Evolutionary conservation across 2,888 invertebrate species (phyloP), one percentile per base, ranked within the genome.

Genomic region (Mythimna vitellina): DNA sequence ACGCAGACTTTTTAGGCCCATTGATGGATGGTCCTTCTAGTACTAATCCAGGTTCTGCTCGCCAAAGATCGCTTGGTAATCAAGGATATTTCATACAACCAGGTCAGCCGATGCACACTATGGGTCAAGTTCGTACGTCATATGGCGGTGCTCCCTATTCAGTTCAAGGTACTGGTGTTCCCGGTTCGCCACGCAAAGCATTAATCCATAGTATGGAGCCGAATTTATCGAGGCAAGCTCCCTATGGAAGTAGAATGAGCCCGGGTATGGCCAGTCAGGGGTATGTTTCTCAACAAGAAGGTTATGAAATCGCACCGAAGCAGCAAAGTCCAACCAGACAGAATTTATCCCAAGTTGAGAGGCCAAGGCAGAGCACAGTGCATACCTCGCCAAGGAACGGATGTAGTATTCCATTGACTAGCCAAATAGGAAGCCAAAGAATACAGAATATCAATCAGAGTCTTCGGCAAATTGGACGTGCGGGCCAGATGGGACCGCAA

Each of bases 1-100:
- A 80, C 12, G 46, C 25, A 29, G 66, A 84, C 1, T 65, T 76
- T 54, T 72, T 78, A 64, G 42, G 67, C 9, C 78, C 85, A 5
- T 70, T 81, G 25, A 73, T 82, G 51, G 70, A 80, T 29, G 67
- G 51, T 42, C 46, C 62, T 42, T 64, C 65, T 25, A 65, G 10
- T 54, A 74, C 61, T 51, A 5, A 14, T 29, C 42, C 68, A 56
- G 46, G 29, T 8, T 7, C 32, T 22, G 46, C 17, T 38, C 53
- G 53, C 5, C 57, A 62, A 20, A 29, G 12, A 58, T 58, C 17
- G 8, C 53, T 17, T 17, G 22, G 6, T 32, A 51, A 29, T 25
- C 57, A 58, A 51, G 62, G 51, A 35, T 66, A 76, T 66, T 70
- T 70, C 22, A 51, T 70, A 38, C 65, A 56, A 66, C 62, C 78